Evolutionary conservation across 2,797 vertebrate species (phyloP).

Genomic region (Eremophila alpestris): DNA sequence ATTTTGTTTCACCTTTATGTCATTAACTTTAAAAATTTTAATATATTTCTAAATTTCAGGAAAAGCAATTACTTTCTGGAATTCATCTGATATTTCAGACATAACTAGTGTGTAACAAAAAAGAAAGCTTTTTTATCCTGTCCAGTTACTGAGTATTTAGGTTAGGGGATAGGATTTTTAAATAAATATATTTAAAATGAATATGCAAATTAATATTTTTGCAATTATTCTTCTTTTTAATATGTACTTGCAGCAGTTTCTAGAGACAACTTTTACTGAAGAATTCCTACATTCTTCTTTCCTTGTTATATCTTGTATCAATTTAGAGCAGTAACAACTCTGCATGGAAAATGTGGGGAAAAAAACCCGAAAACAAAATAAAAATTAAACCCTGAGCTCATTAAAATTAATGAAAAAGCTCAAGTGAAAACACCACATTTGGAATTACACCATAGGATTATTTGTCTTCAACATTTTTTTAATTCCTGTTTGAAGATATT

Average conservation of each 20-base stretch:
- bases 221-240: not conserved
- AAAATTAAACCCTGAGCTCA: not conserved
- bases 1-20: not conserved
- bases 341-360: not conserved
- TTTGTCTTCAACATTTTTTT: not conserved
- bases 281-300: not conserved
- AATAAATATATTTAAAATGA: not conserved
- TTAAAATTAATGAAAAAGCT: not conserved
- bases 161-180: not conserved
- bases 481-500: not conserved
- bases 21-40: not conserved
- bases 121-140: not conserved
- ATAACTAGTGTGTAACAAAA: not conserved
- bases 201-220: not conserved
- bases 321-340: not conserved
- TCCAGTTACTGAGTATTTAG: not conserved
- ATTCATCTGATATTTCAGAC: not conserved
- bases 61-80: not conserved
- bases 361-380: not conserved
- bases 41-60: not conserved
- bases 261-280: not conserved
- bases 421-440: not conserved
- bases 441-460: not conserved
- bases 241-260: not conserved
- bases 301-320: not conserved